Conservation (phyloP, 2,888 invertebrate species). For the Tenthredo notha region DNA sequence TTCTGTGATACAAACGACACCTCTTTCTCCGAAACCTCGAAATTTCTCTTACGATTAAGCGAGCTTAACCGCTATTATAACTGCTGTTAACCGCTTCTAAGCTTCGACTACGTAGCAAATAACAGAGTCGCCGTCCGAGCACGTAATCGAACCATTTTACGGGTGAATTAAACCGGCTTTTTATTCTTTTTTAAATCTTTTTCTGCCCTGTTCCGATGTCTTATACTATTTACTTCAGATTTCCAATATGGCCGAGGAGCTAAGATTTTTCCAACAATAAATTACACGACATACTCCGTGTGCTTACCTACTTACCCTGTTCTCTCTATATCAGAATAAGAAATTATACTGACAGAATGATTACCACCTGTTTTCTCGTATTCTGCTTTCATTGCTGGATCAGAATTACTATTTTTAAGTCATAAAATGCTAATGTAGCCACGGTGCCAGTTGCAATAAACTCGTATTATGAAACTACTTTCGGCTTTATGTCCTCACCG, state of each 20-base stretch:
- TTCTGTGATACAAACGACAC: background rate
- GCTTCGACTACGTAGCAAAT: constrained; percentile 37
- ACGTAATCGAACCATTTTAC: constrained; percentile 51
- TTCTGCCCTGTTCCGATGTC: background rate
- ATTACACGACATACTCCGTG: constrained; percentile 12
- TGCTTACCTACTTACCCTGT: constrained; percentile 16
- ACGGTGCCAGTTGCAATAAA: background rate
- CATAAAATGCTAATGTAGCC: background rate
- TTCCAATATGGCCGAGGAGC: constrained; percentile 35
- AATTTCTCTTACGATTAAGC: constrained; percentile 17
- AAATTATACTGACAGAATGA: background rate
- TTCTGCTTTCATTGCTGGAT: background rate
- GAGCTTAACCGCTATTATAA: constrained; percentile 27
- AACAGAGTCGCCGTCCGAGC: constrained; percentile 26
- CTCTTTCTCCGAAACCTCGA: background rate
- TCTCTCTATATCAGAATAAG: constrained; percentile 9
- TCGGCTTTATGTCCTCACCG: background rate
- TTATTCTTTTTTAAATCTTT: constrained; percentile 8
- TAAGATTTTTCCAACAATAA: constrained; percentile 28
- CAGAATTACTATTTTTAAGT: background rate
- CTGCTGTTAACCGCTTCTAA: constrained; percentile 24
- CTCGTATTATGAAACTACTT: background rate
- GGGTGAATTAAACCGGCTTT: constrained; percentile 43
- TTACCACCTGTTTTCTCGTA: background rate
- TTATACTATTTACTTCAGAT: constrained; percentile 17